Conservation (phyloP, 2,113 vertebrate species). For the Eulemur macaco region DNA sequence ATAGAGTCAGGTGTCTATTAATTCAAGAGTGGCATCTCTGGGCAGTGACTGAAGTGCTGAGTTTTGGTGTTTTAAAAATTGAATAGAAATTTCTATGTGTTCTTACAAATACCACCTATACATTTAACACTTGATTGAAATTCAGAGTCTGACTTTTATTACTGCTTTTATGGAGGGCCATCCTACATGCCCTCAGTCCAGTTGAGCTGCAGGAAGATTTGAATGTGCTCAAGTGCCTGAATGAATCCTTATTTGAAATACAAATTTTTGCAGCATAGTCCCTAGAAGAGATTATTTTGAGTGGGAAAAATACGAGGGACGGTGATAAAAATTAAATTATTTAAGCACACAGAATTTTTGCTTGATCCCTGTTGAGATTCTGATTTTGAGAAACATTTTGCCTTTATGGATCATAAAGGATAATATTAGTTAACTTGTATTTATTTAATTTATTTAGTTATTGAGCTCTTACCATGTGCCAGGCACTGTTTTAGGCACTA, state of each 20-base stretch:
- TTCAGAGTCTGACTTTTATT: not conserved
- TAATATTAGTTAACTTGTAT: not conserved
- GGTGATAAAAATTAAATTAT: not conserved
- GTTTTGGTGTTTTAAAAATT: not conserved
- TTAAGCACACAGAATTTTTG: not conserved
- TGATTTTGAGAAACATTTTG: constrained; percentile 7
- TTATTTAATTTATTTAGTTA: not conserved
- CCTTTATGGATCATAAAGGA: not conserved
- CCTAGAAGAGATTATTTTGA: not conserved
- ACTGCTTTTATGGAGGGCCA: not conserved
- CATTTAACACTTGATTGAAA: not conserved
- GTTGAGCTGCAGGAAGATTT: not conserved
- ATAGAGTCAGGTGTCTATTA: not conserved
- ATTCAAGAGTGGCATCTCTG: not conserved
- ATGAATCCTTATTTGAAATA: not conserved
- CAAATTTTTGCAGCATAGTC: not conserved
- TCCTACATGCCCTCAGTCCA: not conserved
- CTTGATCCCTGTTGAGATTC: not conserved
- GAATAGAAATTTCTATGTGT: not conserved
- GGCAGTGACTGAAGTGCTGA: not conserved
- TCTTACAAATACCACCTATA: not conserved
- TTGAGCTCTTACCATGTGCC: not conserved
- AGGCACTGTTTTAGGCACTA: not conserved
- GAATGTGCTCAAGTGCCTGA: not conserved
- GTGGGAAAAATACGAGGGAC: not conserved